Base-by-base conservation (phyloP, 2,797 vertebrate genomes). In the Rhinatrema bivittatum region DNA sequence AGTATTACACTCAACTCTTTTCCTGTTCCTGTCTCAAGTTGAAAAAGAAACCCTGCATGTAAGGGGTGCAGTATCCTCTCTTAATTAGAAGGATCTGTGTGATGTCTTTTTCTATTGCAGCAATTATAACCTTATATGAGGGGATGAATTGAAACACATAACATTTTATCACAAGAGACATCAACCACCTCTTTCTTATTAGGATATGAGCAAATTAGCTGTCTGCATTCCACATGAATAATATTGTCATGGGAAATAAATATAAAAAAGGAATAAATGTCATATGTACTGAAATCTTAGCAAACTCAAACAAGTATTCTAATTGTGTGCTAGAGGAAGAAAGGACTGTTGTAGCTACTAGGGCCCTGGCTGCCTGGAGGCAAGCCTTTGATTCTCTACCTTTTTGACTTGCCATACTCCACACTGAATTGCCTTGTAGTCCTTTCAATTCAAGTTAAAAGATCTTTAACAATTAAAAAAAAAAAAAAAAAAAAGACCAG, bases 361-460 rank as follows among this genome's bases (percentile, higher is more conserved):
- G 54, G 40, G 54, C 40, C 58, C 42, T 50, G 32, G 26, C 32
- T 68, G 60, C 69, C 55, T 49, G 39, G 34, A 33, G 67, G 47
- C 51, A 60, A 56, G 46, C 52, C 70, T 68, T 54, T 65, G 47
- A 54, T 74, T 70, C 42, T 40, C 16, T 62, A 56, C 60, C 52
- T 70, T 50, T 52, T 50, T 3, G 0, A 60, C 42, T 50, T 42
- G 25, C 62, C 52, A 50, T 40, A 34, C 32, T 70, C 54, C 51
- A 20, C 19, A 13, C 39, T 36, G 58, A 52, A 60, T 56, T 52
- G 50, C 40, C 42, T 51, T 65, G 49, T 43, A 61, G 42, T 45
- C 21, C 53, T 54, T 61, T 59, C 44, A 60, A 44, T 36, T 50
- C 50, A 56, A 37, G 41, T 56, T 62, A 46, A 61, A 66, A 68